phyloP scores from a whole-genome alignment of 2,797 vertebrate genomes.

The Oceanodroma leucorhoa region DNA sequence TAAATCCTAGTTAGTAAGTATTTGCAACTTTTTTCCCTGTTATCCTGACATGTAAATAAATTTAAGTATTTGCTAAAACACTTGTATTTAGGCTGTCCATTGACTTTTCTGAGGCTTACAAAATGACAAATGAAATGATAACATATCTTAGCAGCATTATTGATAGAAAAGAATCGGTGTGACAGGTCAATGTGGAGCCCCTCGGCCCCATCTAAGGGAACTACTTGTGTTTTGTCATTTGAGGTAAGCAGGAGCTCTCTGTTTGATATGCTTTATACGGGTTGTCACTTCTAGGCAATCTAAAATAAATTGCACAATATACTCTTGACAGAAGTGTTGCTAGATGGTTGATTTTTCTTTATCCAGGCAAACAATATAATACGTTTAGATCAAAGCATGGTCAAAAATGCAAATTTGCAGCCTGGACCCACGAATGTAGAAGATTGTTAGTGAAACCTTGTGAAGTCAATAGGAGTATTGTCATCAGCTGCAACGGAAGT shows the following conservation, averaged over 20 bases:
- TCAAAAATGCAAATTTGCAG: conserved; percentile 4
- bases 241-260: not conserved
- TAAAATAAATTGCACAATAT: conserved; percentile 41
- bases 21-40: not conserved
- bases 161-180: not conserved
- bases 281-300: not conserved
- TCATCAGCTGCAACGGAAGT: not conserved
- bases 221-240: not conserved
- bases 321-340: not conserved
- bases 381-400: not conserved
- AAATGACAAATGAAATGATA: conserved; percentile 13
- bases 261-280: conserved; percentile 8
- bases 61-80: not conserved
- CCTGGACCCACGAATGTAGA: not conserved
- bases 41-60: not conserved
- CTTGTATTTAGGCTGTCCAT: not conserved
- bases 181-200: not conserved
- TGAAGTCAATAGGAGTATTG: not conserved
- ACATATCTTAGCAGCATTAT: not conserved
- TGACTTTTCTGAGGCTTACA: not conserved
- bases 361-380: not conserved
- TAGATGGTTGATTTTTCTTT: not conserved
- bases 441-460: not conserved
- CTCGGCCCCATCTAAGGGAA: not conserved
- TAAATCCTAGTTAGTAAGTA: not conserved